These are phyloP conservation scores for Orthonychiurus folsomi DNA, from an alignment of 2,888 invertebrate species.

Conservation along the genomic window DNA sequence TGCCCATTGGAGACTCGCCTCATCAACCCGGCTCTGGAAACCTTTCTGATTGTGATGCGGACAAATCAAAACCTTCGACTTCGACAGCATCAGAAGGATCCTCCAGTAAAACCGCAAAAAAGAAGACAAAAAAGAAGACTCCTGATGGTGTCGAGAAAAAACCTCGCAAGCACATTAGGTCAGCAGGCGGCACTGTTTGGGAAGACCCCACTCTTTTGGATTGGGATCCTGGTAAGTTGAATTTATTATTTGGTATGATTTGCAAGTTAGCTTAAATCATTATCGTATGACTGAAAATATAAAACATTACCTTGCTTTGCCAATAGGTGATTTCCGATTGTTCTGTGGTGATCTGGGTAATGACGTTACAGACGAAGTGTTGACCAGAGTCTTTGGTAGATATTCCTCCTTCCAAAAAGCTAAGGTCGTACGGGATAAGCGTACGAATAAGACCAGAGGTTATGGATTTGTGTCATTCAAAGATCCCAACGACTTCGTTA, in stretches of 20 bases:
- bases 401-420: slow-evolving; percentile 88
- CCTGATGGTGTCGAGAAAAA: slow-evolving; percentile 50
- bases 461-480: slow-evolving; percentile 98
- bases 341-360: slow-evolving; percentile 99
- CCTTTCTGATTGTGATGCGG: not conserved
- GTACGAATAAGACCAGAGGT: slow-evolving; percentile 96
- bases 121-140: slow-evolving; percentile 41
- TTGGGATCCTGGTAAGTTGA: slow-evolving; percentile 73
- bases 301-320: slow-evolving; percentile 1
- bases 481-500: slow-evolving; percentile 93
- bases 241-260: not conserved
- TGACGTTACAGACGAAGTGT: slow-evolving; percentile 94
- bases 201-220: slow-evolving; percentile 87
- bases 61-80: slow-evolving; percentile 27
- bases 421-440: slow-evolving; percentile 89
- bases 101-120: slow-evolving; percentile 16
- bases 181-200: slow-evolving; percentile 92
- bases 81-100: slow-evolving; percentile 15
- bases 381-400: slow-evolving; percentile 91
- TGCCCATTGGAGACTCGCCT: no score
- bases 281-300: not conserved
- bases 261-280: not conserved
- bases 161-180: slow-evolving; percentile 68
- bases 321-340: slow-evolving; percentile 87
- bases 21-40: not conserved